phyloP scores from a whole-genome alignment of 1,140 invertebrate genomes.

The Caenorhabditis briggsae region DNA sequence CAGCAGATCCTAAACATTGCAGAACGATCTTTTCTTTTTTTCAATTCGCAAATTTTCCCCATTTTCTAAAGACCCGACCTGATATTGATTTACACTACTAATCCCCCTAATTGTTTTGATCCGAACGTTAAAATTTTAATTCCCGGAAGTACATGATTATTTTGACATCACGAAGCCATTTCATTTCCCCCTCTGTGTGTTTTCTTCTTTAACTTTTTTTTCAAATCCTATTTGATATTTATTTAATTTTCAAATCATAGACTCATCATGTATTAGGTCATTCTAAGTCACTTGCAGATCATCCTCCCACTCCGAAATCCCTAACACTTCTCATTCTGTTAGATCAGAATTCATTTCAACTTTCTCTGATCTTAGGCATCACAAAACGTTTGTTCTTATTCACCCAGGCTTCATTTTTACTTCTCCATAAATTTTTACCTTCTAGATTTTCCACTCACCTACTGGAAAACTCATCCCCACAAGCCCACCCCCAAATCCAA shows the following conservation, averaged over 20 bases:
- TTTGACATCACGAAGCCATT: slow-evolving; percentile 48
- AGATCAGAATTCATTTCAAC: neutral
- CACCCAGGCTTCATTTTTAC: slow-evolving; percentile 19
- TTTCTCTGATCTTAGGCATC: neutral
- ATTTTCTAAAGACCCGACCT: neutral
- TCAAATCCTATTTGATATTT: slow-evolving; percentile 16
- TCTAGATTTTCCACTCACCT: neutral
- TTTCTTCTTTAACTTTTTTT: slow-evolving; percentile 12
- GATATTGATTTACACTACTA: too few species aligned
- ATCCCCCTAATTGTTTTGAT: neutral
- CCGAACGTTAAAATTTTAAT: slow-evolving; percentile 22
- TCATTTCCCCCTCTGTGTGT: neutral
- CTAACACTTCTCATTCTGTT: neutral
- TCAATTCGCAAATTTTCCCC: too few species aligned
- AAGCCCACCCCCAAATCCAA: too few species aligned
- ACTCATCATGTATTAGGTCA: neutral
- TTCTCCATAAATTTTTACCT: neutral
- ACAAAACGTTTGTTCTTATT: neutral
- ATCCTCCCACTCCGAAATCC: neutral
- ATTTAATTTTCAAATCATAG: slow-evolving; percentile 19
- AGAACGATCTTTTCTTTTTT: too few species aligned
- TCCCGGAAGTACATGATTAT: slow-evolving; percentile 13
- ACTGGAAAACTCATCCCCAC: neutral
- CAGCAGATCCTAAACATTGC: neutral
- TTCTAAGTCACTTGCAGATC: slow-evolving; percentile 19